Percentiles rank a stretch among this genome's conserved stretches.
Conservation (phyloP, 1,140 invertebrate species). For the Ctenoplectra terminalis region DNA sequence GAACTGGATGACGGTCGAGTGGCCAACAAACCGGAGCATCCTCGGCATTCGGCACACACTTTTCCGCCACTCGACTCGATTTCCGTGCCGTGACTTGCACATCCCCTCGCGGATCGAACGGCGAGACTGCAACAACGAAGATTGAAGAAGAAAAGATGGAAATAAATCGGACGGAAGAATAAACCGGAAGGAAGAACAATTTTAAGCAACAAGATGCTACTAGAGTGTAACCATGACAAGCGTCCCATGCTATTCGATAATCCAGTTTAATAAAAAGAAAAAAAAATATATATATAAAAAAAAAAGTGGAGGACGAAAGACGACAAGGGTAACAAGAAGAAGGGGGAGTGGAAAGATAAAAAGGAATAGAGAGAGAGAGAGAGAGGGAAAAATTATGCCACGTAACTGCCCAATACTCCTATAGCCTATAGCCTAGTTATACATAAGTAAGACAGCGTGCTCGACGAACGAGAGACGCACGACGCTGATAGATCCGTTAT, state of each 20-base stretch:
- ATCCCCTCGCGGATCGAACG: constrained; percentile 12
- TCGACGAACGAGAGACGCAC: constrained; percentile 9
- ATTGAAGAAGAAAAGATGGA: too few relatives aligned
- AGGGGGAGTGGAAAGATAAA: not conserved
- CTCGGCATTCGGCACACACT: constrained; percentile 15
- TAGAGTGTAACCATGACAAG: constrained; percentile 1
- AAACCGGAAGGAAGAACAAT: not conserved
- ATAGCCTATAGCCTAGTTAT: constrained; percentile 68
- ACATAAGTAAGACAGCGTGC: constrained; percentile 54
- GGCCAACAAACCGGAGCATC: constrained; percentile 22
- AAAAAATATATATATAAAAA: constrained; percentile 10
- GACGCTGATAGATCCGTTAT: constrained; percentile 11
- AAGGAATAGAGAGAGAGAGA: not conserved
- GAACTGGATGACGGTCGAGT: constrained; percentile 40
- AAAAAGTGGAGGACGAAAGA: not conserved
- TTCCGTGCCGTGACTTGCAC: not conserved
- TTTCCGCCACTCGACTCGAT: constrained; percentile 45
- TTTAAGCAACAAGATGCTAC: constrained; percentile 27
- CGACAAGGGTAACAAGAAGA: not conserved
- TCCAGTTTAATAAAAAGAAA: constrained; percentile 10
- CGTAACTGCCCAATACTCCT: constrained; percentile 68
- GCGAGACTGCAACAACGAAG: not conserved
- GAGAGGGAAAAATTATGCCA: constrained; percentile 32
- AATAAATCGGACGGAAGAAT: not conserved
- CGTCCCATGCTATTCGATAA: constrained; percentile 30